Percentiles rank a stretch among this genome's conserved stretches.
Evolutionary conservation across 2,888 invertebrate species (phyloP).

Genomic region (Nomada goodeniana): DNA sequence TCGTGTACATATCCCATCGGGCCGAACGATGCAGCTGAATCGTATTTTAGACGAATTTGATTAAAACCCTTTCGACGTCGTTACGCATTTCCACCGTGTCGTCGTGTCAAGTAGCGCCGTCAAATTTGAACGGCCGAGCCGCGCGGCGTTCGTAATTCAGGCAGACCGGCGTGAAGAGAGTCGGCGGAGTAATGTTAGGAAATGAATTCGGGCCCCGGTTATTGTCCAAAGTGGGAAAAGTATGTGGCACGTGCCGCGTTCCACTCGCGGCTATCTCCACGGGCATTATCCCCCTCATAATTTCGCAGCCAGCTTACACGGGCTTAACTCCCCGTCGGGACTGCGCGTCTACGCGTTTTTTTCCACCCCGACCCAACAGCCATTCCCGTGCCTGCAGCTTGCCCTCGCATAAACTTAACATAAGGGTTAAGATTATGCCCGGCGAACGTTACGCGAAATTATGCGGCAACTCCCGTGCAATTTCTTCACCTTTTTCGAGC

Average conservation of each 20-base stretch:
- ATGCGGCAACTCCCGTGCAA: constrained; percentile 32
- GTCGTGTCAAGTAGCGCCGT: background rate
- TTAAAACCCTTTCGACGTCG: background rate
- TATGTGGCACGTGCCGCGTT: constrained; percentile 67
- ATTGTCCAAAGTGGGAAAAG: constrained; percentile 59
- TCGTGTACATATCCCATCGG: background rate
- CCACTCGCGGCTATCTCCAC: constrained; percentile 62
- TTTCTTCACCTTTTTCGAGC: constrained; percentile 1
- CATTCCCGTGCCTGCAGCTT: constrained; percentile 61
- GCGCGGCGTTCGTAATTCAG: constrained; percentile 29
- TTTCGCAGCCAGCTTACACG: constrained; percentile 78
- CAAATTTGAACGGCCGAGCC: background rate
- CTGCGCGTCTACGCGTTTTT: constrained; percentile 56
- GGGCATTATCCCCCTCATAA: constrained; percentile 78
- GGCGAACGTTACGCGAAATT: constrained; percentile 55
- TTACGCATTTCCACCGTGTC: background rate
- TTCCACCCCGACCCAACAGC: constrained; percentile 43
- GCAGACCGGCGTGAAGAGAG: background rate
- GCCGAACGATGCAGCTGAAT: background rate
- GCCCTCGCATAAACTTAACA: constrained; percentile 75
- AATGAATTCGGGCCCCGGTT: constrained; percentile 57
- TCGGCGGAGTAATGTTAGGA: constrained; percentile 41
- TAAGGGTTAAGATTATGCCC: constrained; percentile 72
- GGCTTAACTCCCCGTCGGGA: constrained; percentile 70
- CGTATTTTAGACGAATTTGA: background rate